A percentile compares a stretch with the other conserved stretches of the same genome.
Evolutionary conservation across 2,797 vertebrate species (phyloP).

Genomic region (Enteromius treurensis): DNA sequence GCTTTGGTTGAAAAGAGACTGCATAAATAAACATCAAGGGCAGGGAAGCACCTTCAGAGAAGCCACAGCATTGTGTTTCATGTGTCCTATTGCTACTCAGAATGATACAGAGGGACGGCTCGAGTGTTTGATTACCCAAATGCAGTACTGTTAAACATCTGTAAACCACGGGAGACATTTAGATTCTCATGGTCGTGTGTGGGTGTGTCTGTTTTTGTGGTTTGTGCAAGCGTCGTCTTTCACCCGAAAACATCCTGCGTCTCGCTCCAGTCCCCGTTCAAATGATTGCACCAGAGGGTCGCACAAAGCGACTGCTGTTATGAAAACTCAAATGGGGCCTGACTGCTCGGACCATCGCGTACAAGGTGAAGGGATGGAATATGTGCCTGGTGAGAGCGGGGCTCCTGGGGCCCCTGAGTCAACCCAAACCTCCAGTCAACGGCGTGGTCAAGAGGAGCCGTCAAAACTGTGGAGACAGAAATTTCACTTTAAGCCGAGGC

Average conservation of each 20-base stretch:
- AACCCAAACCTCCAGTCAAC: conserved; percentile 9
- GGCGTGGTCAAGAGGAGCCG: conserved; percentile 58
- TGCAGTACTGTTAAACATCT: conserved; percentile 68
- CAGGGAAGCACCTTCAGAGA: conserved; percentile 43
- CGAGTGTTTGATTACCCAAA: conserved; percentile 65
- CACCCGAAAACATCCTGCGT: conserved; percentile 7
- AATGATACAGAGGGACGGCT: conserved; percentile 32
- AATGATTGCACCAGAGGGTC: conserved; percentile 35
- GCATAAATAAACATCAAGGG: conserved; percentile 45
- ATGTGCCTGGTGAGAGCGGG: not conserved
- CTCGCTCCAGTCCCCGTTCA: conserved; percentile 11
- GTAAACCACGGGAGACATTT: conserved; percentile 71
- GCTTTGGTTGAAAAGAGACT: conserved; percentile 32
- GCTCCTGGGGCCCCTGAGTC: conserved; percentile 4
- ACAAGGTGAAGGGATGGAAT: conserved; percentile 22
- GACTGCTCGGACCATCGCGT: not conserved
- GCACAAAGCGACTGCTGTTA: conserved; percentile 8
- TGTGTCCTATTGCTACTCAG: conserved; percentile 51
- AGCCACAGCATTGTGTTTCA: conserved; percentile 27
- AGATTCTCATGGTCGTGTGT: conserved; percentile 46
- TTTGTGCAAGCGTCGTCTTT: conserved; percentile 34
- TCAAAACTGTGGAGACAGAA: conserved; percentile 56
- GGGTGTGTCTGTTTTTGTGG: conserved; percentile 56
- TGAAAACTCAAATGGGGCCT: conserved; percentile 2
- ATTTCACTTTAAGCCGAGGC: not conserved